Base-by-base conservation (phyloP, 2,797 vertebrate species). In the Pseudotriccus pelzelni region DNA sequence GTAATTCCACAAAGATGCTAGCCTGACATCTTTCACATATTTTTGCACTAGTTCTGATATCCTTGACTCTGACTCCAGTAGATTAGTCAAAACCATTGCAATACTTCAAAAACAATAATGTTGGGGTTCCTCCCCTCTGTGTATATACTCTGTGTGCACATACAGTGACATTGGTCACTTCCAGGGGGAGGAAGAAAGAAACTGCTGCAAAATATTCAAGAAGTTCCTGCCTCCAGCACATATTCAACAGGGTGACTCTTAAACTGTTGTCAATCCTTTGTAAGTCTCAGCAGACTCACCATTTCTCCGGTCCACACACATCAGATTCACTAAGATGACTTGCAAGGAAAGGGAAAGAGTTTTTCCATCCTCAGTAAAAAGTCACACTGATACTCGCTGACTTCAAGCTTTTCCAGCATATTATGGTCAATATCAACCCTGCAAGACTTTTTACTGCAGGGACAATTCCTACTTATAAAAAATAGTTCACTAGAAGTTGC, bases 101-200 rank as follows among this genome's bases (percentile, higher is more conserved):
- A 68, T 32, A 43, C 6, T 39, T n/a, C 0, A 0, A 1, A n/a
- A 39, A 47, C 36, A 68, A 36, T 24, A 24, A 20, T 1, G 6
- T 41, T 75, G 9, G 25, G 21, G 43, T 74, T 50, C 21, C 24
- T 80, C 23, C 53, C 10, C 4, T 91, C 23, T 56, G 3, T 56
- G 3, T 17, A 52, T 17, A n/a, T 18, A 34, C 27, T 55, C 27
- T 20, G 6, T 50, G 25, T n/a, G 30, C 43, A 58, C 25, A 28
- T 22, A 50, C 3, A 22, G 28, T 44, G 63, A 73, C 28, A 60
- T 5, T 2, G 2, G 36, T 72, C 56, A n/a, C 12, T 81, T 85
- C 47, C 19, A 62, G 27, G 6, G 49, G 6, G 2, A 77, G 39
- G 10, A 43, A 89, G 52, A 62, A 83, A 89, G 39, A 79, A 91